Base-by-base conservation (phyloP, 2,797 vertebrate species). In the Rhinella marina region DNA sequence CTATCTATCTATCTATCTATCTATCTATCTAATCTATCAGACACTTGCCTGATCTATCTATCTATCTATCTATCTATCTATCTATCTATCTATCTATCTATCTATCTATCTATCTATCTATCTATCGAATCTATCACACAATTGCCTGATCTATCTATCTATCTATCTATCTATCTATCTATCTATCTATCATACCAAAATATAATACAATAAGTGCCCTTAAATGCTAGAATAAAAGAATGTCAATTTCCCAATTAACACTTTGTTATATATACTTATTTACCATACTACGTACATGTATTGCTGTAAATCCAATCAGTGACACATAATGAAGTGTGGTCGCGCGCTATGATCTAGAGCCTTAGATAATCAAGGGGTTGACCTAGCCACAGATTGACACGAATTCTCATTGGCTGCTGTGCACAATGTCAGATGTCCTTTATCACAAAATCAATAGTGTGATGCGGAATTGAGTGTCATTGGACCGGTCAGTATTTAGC, bases 361-460 rank as follows among this genome's bases (percentile, higher is more conserved):
- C 41, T 7, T 52, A 52, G 83, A 76, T 85, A 85, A 77, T 76
- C 83, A 77, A 19, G 61, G 83, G 85, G 62, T 81, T 68, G 77
- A 29, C n/a, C 62, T 59, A 59, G 29, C 64, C 52, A 61, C 7
- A 70, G 87, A 88, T 52, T 84, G 32, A 80, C 87, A 59, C 23
- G 2, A 25, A 11, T 25, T 80, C 54, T 77, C 76, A 72, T 80
- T 84, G 82, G 82, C 82, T 84, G 64, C 66, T 72, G 23, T 59
- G 52, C 52, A 19, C 77, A 59, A 72, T 88, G 87, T 88, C 87
- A 80, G 29, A 84, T 80, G 54, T 62, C 62, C 61, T 88, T 88
- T 84, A 84, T 75, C 27, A 79, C 17, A 64, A 80, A 84, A 88
- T 88, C 75, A 80, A 84, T 80, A 80, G 62, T 50, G 27, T 72